These are phyloP conservation scores for Hipposideros armiger DNA, from an alignment of 2,113 vertebrate genomes.

Conservation along the genomic window DNA sequence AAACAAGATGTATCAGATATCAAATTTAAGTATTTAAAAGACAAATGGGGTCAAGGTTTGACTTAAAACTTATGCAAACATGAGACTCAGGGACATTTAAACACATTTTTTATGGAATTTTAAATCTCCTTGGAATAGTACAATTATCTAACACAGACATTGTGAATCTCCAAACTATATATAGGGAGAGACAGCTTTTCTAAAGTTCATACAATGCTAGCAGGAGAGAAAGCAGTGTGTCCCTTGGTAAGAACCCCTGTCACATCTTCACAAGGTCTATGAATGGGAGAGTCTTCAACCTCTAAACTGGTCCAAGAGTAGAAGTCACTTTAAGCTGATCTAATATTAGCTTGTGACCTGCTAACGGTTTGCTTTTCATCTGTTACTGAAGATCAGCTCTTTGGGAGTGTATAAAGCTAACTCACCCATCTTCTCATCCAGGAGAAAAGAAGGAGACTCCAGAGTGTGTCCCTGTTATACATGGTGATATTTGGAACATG, in stretches of 20 bases:
- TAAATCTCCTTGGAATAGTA: neutral
- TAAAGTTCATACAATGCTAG: neutral
- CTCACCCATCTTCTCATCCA: neutral
- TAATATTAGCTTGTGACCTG: neutral
- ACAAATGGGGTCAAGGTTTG: neutral
- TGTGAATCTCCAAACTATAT: neutral
- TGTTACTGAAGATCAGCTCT: neutral
- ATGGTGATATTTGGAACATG: neutral
- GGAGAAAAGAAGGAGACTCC: neutral
- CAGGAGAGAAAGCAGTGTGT: neutral
- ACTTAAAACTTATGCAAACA: neutral
- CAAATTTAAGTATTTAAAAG: conserved; percentile 2
- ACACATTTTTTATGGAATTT: neutral
- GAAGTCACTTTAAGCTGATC: neutral
- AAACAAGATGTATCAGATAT: neutral
- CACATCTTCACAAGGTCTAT: neutral
- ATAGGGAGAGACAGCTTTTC: neutral
- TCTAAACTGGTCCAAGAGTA: conserved; percentile 19
- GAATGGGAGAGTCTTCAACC: neutral
- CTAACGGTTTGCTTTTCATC: neutral
- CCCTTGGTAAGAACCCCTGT: neutral
- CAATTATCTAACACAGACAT: neutral
- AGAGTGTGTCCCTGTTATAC: neutral
- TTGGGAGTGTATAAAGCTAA: neutral
- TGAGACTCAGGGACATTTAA: neutral